Base-by-base conservation (phyloP, 1,140 invertebrate species). In the Drosophila hydei region DNA sequence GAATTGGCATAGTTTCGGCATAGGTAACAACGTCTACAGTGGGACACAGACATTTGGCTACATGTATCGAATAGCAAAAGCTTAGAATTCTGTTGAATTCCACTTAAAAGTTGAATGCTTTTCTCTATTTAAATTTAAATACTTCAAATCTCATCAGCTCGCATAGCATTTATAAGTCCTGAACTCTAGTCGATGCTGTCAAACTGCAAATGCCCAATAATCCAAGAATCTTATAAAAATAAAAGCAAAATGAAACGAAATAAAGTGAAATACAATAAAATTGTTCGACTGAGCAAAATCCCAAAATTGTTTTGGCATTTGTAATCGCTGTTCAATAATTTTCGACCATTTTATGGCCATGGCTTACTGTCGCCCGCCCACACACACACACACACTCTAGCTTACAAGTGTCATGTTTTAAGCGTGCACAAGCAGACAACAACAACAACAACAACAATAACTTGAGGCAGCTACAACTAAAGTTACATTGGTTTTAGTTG, bases 291-390 rank as follows among this genome's bases (percentile, higher is more conserved):
- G 61, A 59, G 71, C 68, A 52, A 72, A 72, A 72, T 58, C 73
- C 52, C 54, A 64, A 76, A 76, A 64, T 63, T 71, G 68, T 79
- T 87, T 71, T 87, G 83, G 73, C 83, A 88, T 87, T 87, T 83
- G 72, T 87, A 87, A 87, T 87, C 83, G 83, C 72, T 76, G 83
- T 78, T 80, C 83, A 87, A 87, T 87, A 78, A 88, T 87, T 88
- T 88, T 81, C 88, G 83, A 47, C 60, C 72, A 87, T 83, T 88
- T 87, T 88, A 87, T 79, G 64, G 77, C 74, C 23, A 79, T 65
- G 68, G 81, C 81, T 87, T 87, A 88, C 36, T 70, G 70, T 59
- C 67, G 48, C 36, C 42, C 18, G 40, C 42, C 52, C 21, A 62
- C 33, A 51, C 19, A 23, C 25, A 36, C 27, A 30, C 47, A 27